Evolutionary conservation across 1,140 invertebrate genomes (phyloP), one percentile per base, ranked within the genome.

Genomic region (Drosophila nebulosa): DNA sequence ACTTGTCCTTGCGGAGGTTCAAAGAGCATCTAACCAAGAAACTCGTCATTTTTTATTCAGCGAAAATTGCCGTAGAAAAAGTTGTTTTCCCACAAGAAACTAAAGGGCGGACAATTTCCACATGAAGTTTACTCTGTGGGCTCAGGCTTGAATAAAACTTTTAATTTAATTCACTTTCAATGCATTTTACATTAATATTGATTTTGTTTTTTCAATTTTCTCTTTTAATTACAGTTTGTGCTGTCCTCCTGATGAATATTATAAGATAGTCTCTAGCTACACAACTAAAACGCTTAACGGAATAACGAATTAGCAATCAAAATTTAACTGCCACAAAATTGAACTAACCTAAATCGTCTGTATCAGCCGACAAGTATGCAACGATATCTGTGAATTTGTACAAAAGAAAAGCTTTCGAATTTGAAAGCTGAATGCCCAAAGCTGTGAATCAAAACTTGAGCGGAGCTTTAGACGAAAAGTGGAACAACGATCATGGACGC

Each of bases 401-500:
- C 16, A 18, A n/a, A 42, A 42, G 16, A 35, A 60, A 53, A 39
- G 62, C 62, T 69, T 69, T 55, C 39, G 16, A 18, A 46, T 10
- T 10, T 46, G 39, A 46, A 46, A 46, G 39, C 67, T 74, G 58
- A 74, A 74, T 74, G 71, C 70, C 59, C 71, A 74, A 65, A 74
- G 71, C 55, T 74, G 52, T 30, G 24, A 55, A 55, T 30, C 32
- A 16, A 36, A 36, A 58, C 30, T 39, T 21, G 32, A 58, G 35
- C 56, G 56, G 56, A 36, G 56, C 56, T 58, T 58, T 58, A 36
- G 56, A 30, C 30, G 56, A 24, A 36, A 21, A 62, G 68, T 53
- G 32, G 22, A 42, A 36, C 50, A 69, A 32, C 27, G 50, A 77
- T 22, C 26, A 90, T 90, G 89, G 89, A 90, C 67, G 73, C 73